phyloP scores from a whole-genome alignment of 2,113 vertebrate species.

The Hystrix cristata region DNA sequence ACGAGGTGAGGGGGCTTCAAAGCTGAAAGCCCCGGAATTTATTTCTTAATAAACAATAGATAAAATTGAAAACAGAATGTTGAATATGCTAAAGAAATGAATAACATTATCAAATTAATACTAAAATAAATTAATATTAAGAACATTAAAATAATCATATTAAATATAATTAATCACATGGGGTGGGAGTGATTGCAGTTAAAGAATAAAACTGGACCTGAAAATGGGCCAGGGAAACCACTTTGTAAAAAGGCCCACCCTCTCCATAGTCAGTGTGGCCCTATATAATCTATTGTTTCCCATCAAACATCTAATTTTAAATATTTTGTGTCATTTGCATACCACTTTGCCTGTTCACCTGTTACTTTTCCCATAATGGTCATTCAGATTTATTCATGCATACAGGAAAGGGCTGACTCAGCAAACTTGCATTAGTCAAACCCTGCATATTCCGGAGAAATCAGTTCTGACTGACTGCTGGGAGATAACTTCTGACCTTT shows the following conservation, averaged over 20 bases:
- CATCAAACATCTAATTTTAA: background rate
- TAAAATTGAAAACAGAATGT: background rate
- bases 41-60: background rate
- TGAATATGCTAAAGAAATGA: background rate
- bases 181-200: background rate
- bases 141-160: background rate
- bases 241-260: accelerated
- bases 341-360: too few species aligned
- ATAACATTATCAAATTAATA: background rate
- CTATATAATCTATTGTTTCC: too few species aligned
- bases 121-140: background rate
- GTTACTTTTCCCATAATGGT: background rate
- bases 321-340: background rate
- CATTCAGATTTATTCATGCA: background rate
- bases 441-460: background rate
- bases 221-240: background rate
- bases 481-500: background rate
- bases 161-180: background rate
- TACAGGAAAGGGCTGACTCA: background rate
- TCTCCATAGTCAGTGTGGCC: background rate
- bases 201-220: background rate
- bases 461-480: background rate
- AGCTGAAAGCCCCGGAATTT: background rate
- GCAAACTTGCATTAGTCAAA: background rate
- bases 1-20: too few species aligned